A percentile compares a stretch with the other conserved stretches of the same genome.
These are phyloP conservation scores for Physocephala rufipes DNA, from an alignment of 2,888 invertebrate genomes.

Conservation along the genomic window DNA sequence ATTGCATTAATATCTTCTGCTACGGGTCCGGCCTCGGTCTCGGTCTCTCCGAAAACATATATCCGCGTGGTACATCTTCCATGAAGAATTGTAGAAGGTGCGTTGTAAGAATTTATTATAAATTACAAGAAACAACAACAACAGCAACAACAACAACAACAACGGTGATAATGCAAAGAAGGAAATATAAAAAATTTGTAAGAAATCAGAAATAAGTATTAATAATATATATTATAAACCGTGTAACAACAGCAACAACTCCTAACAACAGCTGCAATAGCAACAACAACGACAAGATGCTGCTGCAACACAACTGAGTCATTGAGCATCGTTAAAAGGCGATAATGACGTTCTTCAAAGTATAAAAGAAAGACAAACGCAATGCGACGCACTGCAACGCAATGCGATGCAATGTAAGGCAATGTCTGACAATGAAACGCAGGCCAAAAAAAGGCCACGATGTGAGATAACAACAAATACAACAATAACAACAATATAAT, in stretches of 20 bases:
- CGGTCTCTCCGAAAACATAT: conserved; percentile 16
- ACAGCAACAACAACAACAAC: conserved; percentile 25
- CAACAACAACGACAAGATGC: neutral
- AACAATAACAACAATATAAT: too few species aligned
- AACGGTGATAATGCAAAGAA: conserved; percentile 19
- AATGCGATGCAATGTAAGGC: neutral
- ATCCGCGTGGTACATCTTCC: conserved; percentile 2
- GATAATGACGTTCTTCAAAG: neutral
- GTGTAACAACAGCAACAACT: conserved; percentile 6
- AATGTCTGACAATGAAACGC: neutral
- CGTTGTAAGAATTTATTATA: conserved; percentile 38
- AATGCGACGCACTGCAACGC: neutral
- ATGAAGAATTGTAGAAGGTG: conserved; percentile 21
- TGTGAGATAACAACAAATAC: neutral
- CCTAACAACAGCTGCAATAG: neutral
- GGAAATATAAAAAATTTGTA: neutral
- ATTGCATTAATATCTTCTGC: conserved; percentile 55
- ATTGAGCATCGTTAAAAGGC: conserved; percentile 30
- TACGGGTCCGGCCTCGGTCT: neutral
- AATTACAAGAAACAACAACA: conserved; percentile 34
- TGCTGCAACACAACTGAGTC: conserved; percentile 1
- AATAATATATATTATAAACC: conserved; percentile 11
- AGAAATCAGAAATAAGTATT: conserved; percentile 10
- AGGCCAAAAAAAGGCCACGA: neutral
- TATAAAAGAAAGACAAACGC: too few species aligned